Evolutionary conservation across 2,113 vertebrate species (phyloP).

Genomic region (Ceyx cyanopectus): DNA sequence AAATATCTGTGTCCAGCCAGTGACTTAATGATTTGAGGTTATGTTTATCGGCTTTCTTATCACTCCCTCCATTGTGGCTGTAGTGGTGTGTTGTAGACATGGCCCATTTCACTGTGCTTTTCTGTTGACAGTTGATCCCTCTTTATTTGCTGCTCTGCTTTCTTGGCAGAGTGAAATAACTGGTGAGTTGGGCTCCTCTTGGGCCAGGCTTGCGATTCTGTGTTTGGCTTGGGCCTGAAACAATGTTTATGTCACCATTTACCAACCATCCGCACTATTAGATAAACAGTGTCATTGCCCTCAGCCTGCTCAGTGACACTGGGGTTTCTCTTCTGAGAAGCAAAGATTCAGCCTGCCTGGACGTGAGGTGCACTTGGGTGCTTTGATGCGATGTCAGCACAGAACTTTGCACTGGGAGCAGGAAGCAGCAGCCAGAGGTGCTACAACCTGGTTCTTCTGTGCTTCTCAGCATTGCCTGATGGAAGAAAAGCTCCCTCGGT

Average conservation of each 20-base stretch:
- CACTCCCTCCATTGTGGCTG: not conserved
- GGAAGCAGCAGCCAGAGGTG: not conserved
- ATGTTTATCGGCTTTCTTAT: not conserved
- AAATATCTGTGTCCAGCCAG: not conserved
- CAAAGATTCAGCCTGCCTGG: not conserved
- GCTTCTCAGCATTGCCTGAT: not conserved
- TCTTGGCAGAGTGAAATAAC: not conserved
- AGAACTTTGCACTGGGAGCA: not conserved
- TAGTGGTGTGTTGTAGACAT: not conserved
- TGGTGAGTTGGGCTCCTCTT: not conserved
- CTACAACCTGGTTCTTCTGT: fast-evolving
- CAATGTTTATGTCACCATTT: slow-evolving; percentile 30
- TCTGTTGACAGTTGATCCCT: not conserved
- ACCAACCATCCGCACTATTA: not conserved
- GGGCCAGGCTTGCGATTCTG: not conserved
- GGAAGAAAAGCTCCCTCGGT: not conserved
- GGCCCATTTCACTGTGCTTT: not conserved
- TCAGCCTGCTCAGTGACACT: slow-evolving; percentile 22
- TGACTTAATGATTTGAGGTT: not conserved
- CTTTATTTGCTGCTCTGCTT: not conserved
- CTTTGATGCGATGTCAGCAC: not conserved
- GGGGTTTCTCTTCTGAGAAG: slow-evolving; percentile 37
- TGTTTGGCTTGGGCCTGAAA: slow-evolving; percentile 37
- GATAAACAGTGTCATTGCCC: slow-evolving; percentile 42
- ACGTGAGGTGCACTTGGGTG: not conserved